Percentiles rank a stretch among this genome's conserved stretches.
Evolutionary conservation across 2,797 vertebrate species (phyloP).

Genomic region (Darevskia mixta): DNA sequence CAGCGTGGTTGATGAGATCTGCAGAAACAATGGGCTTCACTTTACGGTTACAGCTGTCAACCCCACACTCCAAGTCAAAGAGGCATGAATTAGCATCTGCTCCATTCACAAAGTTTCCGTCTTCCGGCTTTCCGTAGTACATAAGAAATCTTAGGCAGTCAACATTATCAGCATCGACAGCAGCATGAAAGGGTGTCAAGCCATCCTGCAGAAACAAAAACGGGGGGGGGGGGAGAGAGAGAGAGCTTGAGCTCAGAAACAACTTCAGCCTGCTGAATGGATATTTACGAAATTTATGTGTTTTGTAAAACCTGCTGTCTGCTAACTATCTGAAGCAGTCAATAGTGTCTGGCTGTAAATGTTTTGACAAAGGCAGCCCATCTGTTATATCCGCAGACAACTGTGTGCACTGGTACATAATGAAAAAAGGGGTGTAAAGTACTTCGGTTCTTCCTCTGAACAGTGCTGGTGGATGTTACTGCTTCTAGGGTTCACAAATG

Average conservation of each 20-base stretch:
- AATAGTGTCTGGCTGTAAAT: background rate
- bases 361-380: background rate
- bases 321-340: background rate
- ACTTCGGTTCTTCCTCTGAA: conserved; percentile 16
- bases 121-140: conserved; percentile 74
- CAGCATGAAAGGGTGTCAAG: conserved; percentile 90
- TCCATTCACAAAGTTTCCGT: conserved; percentile 53
- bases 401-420: conserved; percentile 20
- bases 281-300: background rate
- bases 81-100: conserved; percentile 52
- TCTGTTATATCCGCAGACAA: background rate
- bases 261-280: conserved; percentile 1
- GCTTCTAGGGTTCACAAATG: background rate
- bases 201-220: conserved; percentile 83
- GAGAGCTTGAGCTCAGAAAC: background rate
- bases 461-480: background rate
- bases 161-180: conserved; percentile 88
- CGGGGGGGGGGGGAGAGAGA: too few species aligned
- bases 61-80: conserved; percentile 69
- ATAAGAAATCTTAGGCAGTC: conserved; percentile 89
- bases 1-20: conserved; percentile 88
- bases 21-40: conserved; percentile 78
- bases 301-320: background rate
- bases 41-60: conserved; percentile 61
- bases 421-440: conserved; percentile 15